Base-by-base conservation (phyloP, 2,888 invertebrate genomes). In the Neoascia interrupta region DNA sequence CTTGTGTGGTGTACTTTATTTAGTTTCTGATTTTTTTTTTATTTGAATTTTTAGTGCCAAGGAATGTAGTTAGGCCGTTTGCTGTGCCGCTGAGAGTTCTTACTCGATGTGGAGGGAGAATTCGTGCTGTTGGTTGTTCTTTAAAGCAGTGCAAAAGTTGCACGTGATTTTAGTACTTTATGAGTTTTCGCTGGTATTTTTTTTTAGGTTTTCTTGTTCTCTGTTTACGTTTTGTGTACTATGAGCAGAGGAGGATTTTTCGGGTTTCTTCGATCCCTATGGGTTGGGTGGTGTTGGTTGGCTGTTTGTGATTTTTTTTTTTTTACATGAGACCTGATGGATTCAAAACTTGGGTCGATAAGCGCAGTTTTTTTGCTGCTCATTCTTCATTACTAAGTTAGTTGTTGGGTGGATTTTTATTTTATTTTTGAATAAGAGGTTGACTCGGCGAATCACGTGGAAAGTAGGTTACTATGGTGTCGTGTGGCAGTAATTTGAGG, bases 91-190 rank as follows among this genome's bases (percentile, higher is more conserved):
- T 21, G 45, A 16, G 64, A 23, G 60, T 68, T 60, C 45, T 45
- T 45, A n/a, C 31, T 60, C 21, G n/a, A n/a, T 43, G 34, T 60
- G 41, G 26, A 11, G 28, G 26, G 54, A 43, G 4, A n/a, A n/a
- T n/a, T n/a, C n/a, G n/a, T n/a, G n/a, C n/a, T n/a, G n/a, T n/a
- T n/a, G n/a, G n/a, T n/a, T 34, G 19, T 37, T 39, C 23, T 36
- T 54, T 49, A 31, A 49, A 69, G 49, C 56, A 21, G 45, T 70
- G 49, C 70, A 76, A 36, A 64, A 64, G 64, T 66, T 76, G 76
- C 76, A 76, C 76, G 76, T 76, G 76, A 76, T 60, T 76, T 66
- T 64, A 60, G 64, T 36, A 66, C 76, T 76, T 72, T 47, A 60
- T 76, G 64, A 47, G 58, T 58, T 75, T 26, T 56, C 43, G 61